Percentiles rank a stretch among this genome's conserved stretches.
These are phyloP conservation scores for Glyptemys insculpta DNA, from an alignment of 2,797 vertebrate species.

Conservation along the genomic window DNA sequence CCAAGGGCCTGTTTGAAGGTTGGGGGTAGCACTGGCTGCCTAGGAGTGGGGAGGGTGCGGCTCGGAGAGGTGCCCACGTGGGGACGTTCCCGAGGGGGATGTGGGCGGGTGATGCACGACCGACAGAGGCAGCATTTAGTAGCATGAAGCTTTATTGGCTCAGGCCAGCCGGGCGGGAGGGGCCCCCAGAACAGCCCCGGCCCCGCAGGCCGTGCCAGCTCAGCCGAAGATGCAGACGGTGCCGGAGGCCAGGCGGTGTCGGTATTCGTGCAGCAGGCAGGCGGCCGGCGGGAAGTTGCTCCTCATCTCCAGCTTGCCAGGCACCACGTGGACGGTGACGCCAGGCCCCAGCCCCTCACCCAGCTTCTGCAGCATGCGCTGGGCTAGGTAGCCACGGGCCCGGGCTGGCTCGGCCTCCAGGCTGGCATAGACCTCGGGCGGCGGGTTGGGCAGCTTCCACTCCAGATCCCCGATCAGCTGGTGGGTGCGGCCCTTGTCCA, in stretches of 20 bases:
- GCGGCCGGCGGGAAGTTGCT: slow-evolving; percentile 82
- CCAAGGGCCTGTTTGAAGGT: no score
- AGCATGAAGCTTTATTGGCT: background rate
- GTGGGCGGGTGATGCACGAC: no score
- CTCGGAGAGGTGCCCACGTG: no score
- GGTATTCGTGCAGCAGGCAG: slow-evolving; percentile 83
- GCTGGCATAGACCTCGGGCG: slow-evolving; percentile 81
- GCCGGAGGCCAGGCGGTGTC: slow-evolving; percentile 82
- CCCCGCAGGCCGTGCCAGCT: background rate
- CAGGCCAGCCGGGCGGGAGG: no score
- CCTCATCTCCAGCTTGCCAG: slow-evolving; percentile 81
- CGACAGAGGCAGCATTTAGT: rapidly evolving
- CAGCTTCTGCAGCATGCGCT: slow-evolving; percentile 82
- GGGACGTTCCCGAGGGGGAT: no score
- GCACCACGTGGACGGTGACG: slow-evolving; percentile 82
- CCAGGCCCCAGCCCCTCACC: slow-evolving; percentile 77
- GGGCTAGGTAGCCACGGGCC: slow-evolving; percentile 79
- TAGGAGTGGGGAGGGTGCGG: no score
- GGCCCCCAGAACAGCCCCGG: no score
- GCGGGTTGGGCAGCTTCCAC: slow-evolving; percentile 86
- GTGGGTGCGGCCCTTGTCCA: slow-evolving; percentile 82
- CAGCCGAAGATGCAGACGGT: slow-evolving; percentile 84
- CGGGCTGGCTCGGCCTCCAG: slow-evolving; percentile 80
- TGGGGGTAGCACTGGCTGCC: no score
- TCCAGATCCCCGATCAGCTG: slow-evolving; percentile 84